Conservation (phyloP, 2,797 vertebrate genomes). For the Jordanella pulchra region DNA sequence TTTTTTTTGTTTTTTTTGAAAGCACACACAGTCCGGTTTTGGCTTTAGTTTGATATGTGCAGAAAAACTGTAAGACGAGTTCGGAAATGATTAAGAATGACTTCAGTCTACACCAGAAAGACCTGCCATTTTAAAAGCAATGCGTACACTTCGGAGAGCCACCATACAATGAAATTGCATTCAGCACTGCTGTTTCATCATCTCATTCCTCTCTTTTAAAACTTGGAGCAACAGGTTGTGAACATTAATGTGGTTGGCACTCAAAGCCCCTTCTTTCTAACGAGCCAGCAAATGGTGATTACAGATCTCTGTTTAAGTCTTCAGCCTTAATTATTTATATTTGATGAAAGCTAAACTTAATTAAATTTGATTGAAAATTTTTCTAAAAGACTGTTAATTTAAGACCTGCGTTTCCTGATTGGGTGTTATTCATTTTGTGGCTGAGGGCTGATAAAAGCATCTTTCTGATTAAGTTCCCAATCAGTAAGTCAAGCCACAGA, state of each 20-base stretch:
- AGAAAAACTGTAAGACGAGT: background rate
- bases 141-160: background rate
- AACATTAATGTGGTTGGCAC: background rate
- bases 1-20: no score
- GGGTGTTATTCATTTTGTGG: slow-evolving; percentile 19
- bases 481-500: background rate
- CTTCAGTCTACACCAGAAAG: background rate
- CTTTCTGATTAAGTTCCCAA: slow-evolving; percentile 1
- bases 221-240: background rate
- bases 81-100: background rate
- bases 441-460: slow-evolving; percentile 6
- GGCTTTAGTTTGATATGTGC: background rate
- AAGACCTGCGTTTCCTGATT: slow-evolving; percentile 23
- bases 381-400: slow-evolving; percentile 23
- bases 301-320: slow-evolving; percentile 29
- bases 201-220: slow-evolving; percentile 1
- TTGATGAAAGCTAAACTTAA: slow-evolving; percentile 25
- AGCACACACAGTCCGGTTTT: background rate
- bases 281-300: slow-evolving; percentile 22
- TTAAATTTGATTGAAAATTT: slow-evolving; percentile 18
- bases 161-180: slow-evolving; percentile 12
- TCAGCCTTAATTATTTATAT: slow-evolving; percentile 17
- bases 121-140: background rate
- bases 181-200: background rate
- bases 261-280: slow-evolving; percentile 16